These are phyloP conservation scores for Limnephilus lunatus DNA, from an alignment of 2,888 invertebrate species.

Conservation along the genomic window DNA sequence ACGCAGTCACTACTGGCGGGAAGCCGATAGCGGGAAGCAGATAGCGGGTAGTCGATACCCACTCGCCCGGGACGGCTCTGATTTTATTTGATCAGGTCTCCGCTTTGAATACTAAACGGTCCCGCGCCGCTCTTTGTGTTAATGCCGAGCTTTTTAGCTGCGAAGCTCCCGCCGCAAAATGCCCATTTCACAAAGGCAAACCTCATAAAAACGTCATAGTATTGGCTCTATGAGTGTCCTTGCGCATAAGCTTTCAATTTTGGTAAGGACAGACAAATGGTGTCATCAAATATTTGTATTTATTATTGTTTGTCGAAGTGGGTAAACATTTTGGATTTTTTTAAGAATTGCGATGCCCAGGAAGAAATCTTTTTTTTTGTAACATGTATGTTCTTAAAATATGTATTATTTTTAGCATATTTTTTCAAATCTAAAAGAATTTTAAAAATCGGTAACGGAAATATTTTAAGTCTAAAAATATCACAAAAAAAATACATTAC, in stretches of 20 bases:
- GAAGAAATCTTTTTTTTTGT: too few relatives aligned
- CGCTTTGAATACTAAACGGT: slow-evolving; percentile 60
- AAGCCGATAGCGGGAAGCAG: not conserved
- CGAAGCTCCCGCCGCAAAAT: slow-evolving; percentile 26
- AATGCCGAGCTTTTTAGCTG: slow-evolving; percentile 53
- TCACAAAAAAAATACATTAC: too few relatives aligned
- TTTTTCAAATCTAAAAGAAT: too few relatives aligned
- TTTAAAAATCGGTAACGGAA: not conserved
- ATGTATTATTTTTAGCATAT: too few relatives aligned
- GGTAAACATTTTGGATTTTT: not conserved
- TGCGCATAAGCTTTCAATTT: not conserved
- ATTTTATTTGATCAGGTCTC: slow-evolving; percentile 39
- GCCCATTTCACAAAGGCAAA: slow-evolving; percentile 5
- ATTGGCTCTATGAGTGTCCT: not conserved
- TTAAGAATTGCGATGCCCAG: too few relatives aligned
- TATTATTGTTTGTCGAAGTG: not conserved
- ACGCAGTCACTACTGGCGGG: not conserved
- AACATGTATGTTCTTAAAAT: too few relatives aligned
- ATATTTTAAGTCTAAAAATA: not conserved
- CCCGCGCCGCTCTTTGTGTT: slow-evolving; percentile 49
- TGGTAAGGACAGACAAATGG: not conserved
- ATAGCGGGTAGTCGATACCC: not conserved
- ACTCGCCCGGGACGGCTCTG: slow-evolving; percentile 14
- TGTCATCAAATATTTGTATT: not conserved
- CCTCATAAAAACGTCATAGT: slow-evolving; percentile 26